Conservation (phyloP, 2,888 invertebrate genomes). For the Sabellastarte sp. region DNA sequence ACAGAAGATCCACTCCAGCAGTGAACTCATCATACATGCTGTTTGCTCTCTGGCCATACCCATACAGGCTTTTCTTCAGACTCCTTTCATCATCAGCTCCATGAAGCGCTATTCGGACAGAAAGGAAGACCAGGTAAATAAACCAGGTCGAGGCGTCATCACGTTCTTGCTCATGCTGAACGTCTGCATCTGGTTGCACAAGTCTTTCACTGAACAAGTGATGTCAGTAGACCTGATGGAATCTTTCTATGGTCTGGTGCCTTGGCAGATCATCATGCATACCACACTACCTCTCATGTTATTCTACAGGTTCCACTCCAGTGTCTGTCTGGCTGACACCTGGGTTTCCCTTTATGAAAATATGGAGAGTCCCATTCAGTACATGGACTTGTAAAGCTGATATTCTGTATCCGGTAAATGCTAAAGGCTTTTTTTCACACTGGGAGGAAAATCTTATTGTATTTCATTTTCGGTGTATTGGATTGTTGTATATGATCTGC, state of each 20-base stretch:
- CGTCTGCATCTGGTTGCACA: not conserved
- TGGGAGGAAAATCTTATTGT: no score
- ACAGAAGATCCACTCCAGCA: not conserved
- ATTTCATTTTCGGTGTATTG: no score
- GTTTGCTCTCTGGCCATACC: not conserved
- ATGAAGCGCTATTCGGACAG: not conserved
- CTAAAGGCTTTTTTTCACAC: no score
- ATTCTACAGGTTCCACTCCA: not conserved
- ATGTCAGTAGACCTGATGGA: not conserved
- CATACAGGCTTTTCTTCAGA: not conserved
- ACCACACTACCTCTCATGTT: not conserved
- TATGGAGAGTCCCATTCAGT: not conserved
- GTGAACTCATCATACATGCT: not conserved
- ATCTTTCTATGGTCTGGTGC: not conserved
- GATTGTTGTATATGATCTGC: no score
- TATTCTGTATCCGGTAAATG: no score
- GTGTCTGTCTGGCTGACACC: not conserved
- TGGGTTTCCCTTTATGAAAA: not conserved
- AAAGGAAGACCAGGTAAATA: not conserved
- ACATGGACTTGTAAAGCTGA: no score
- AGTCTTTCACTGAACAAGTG: not conserved
- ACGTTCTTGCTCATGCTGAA: not conserved
- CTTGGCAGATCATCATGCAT: not conserved
- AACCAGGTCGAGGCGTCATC: not conserved
- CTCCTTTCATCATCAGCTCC: not conserved